Base-by-base conservation (phyloP, 1,140 invertebrate genomes). In the Zaprionus tsacasi region DNA sequence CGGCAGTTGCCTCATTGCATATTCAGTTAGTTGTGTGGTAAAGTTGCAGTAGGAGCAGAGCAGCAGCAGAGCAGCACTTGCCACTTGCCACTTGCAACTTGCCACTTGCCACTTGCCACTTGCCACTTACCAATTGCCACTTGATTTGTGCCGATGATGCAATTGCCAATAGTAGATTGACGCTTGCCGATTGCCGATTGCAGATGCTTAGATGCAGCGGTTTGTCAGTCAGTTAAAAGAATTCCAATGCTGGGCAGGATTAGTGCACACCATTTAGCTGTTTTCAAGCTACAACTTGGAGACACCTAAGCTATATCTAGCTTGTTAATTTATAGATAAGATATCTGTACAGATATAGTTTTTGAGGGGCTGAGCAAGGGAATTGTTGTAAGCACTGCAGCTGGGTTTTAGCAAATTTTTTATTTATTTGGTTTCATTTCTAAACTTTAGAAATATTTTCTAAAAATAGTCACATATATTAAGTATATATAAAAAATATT, bases 1-100 rank as follows among this genome's bases (percentile, higher is more conserved):
- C 59, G 74, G 64, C 78, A 81, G 72, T 60, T 38, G 77, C 63
- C 68, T 87, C 82, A 87, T 87, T 87, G 82, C 83, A 79, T 88
- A 87, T 87, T 87, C 82, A 88, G 82, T 79, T 83, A 75, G 68
- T 76, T 79, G 71, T 71, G 70, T 60, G 56, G 17, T 43, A 17
- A 35, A 58, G 56, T n/a, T 35, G 35, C 30, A 21, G 33, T 15
- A 57, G 13, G 13, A 38, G 27, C 35, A 66, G 12, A 54, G 45
- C 60, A 55, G 21, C 50, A 55, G 25, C 21, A n/a, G n/a, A n/a
- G n/a, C n/a, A 48, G 45, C 45, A 48, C 25, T 27, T 27, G 2
- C 4, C 25, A 30, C 27, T 30, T 30, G 8, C 17, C 35, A 64
- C 35, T 54, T 40, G 40, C 30, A 33, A 48, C 17, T n/a, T 54